Base-by-base conservation (phyloP, 2,797 vertebrate genomes). In the Taenioides sp. region DNA sequence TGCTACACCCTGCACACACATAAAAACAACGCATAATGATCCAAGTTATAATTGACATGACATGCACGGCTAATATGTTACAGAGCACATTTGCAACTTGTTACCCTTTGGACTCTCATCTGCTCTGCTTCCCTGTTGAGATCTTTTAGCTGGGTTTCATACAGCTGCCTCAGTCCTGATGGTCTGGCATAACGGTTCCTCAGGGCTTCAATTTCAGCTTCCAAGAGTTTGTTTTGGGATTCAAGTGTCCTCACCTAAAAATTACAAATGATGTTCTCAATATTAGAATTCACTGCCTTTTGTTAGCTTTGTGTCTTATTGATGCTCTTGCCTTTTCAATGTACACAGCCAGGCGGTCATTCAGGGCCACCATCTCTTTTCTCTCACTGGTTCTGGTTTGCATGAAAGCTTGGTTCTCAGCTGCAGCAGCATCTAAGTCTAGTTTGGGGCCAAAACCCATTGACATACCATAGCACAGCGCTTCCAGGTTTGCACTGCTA, bases 271-370 rank as follows among this genome's bases (percentile, higher is more conserved):
- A 16, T 43, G 1, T 40, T 63, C 12, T 10, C 52, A 64, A 23
- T 22, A 43, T 40, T 40, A 40, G 3, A 20, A 22, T 47, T n/a
- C 7, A 52, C 12, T 54, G 1, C 11, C 52, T 49, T 49, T 22
- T 67, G 17, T 55, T 22, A 7, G n/a, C 3, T 12, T 43, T 50
- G 55, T 47, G 17, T 2, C 22, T 28, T 6, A 34, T 65, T 0
- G 5, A 28, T 55, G 11, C 11, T 67, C 86, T 88, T 84, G 79
- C 91, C 88, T 93, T 94, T 83, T 93, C 93, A 6, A 92, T 91
- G 60, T 94, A 94, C 3, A 66, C 84, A 3, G 93, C 93, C 79
- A 95, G 81, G 1, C 93, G 91, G 74, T 95, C 93, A 5, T 95
- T 93, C 49, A 96, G 91, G 37, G 79, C 77, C 0, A 95, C 76